Evolutionary conservation across 2,888 invertebrate species (phyloP).

Genomic region (Disparrhopalites patrizii): DNA sequence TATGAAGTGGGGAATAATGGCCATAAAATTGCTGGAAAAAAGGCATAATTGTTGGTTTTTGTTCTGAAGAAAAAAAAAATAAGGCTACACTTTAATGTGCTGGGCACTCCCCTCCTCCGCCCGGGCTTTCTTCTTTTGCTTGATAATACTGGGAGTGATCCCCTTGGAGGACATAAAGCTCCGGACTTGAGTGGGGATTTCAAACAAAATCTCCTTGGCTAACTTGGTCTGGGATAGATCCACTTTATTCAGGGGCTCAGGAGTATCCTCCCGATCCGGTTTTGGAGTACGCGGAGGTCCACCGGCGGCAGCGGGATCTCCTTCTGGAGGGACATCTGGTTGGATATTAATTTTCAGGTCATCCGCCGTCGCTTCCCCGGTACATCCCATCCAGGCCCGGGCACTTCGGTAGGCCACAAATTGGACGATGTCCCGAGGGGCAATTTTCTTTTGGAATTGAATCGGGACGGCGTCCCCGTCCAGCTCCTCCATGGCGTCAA

Average conservation of each 20-base stretch:
- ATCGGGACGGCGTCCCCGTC: constrained; percentile 54
- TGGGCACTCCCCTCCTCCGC: too few relatives aligned
- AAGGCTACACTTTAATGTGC: too few relatives aligned
- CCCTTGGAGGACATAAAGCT: not conserved
- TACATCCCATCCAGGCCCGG: constrained; percentile 36
- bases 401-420: constrained; percentile 54
- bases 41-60: too few relatives aligned
- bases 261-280: not conserved
- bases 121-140: too few relatives aligned
- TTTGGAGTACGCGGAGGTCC: too few relatives aligned
- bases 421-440: constrained; percentile 60
- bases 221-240: not conserved
- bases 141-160: not conserved
- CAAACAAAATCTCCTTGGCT: not conserved
- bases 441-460: constrained; percentile 51
- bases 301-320: too few relatives aligned
- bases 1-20: too few relatives aligned
- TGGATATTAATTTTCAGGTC: not conserved
- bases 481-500: constrained; percentile 57
- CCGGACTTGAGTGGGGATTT: not conserved
- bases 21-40: too few relatives aligned
- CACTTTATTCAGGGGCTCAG: not conserved
- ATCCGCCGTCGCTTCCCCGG: not conserved
- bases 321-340: not conserved
- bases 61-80: too few relatives aligned